Base-by-base conservation (phyloP, 1,140 invertebrate genomes). In the Drosophila carrolli region DNA sequence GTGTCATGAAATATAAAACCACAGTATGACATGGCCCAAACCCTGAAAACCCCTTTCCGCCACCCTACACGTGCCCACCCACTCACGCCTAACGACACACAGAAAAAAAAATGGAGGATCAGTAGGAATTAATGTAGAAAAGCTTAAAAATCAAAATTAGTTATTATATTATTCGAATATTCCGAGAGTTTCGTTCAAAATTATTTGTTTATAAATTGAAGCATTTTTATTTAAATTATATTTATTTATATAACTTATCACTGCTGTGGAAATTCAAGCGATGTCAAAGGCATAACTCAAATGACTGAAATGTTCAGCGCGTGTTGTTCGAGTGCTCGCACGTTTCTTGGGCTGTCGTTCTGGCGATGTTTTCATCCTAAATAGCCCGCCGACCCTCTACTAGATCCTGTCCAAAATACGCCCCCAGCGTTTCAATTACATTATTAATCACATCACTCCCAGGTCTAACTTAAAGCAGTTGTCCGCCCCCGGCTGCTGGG, bases 1-100 rank as follows among this genome's bases (percentile, higher is more conserved):
- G 57, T 62, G 75, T 58, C 79, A 86, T 82, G 83, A 86, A 86
- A 86, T 57, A 88, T 76, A 73, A 86, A 79, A 76, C 82, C 82
- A 68, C 83, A 75, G 65, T 63, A 56, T 44, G 68, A 81, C 74
- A 85, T 66, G 67, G 66, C 61, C 59, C 43, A 66, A 78, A 50
- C 53, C 38, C 53, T 19, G 6, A 5, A 11, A 35, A 11, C 13
- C 50, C 47, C 37, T 14, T 40, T 35, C 44, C 29, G 44, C 46
- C 32, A 40, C 48, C 43, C 44, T 61, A 58, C 73, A 81, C 77
- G 58, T 75, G 78, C 32, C 66, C 53, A 56, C 56, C 48, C 43
- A 57, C 70, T 48, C 8, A 11, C 35, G 9, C n/a, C 40, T 13
- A 51, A 50, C 40, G 37, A 40, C n/a, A 67, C 14, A 14, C 14